Conservation (phyloP, 2,113 vertebrate genomes). For the Corythoichthys haematopterus region DNA sequence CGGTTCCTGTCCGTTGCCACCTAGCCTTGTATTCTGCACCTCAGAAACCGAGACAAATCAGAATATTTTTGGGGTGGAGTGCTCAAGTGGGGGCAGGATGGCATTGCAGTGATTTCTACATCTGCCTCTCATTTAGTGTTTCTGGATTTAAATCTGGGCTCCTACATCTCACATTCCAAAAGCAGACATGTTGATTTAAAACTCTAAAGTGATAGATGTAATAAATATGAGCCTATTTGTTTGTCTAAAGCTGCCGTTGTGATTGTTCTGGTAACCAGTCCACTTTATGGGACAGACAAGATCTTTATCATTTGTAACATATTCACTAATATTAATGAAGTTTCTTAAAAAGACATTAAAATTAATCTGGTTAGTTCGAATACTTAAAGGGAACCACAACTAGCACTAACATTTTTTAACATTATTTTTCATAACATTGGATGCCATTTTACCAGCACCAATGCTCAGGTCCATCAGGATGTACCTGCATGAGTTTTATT, state of each 20-base stretch:
- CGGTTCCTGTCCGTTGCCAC: constrained; percentile 27
- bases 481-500: too few species aligned
- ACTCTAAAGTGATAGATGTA: not conserved
- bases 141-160: not conserved
- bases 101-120: not conserved
- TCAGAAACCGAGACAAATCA: constrained; percentile 38
- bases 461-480: too few species aligned
- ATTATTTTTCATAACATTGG: too few species aligned
- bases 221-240: not conserved
- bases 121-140: not conserved
- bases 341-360: too few species aligned
- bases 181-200: not conserved
- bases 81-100: not conserved
- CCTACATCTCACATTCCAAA: not conserved
- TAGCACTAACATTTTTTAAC: too few species aligned
- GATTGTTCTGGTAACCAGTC: not conserved
- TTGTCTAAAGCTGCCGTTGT: not conserved
- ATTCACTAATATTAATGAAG: too few species aligned
- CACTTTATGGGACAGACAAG: not conserved
- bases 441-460: too few species aligned
- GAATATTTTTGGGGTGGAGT: not conserved
- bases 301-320: too few species aligned
- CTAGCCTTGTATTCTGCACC: constrained; percentile 46
- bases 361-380: too few species aligned
- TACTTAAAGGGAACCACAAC: too few species aligned